These are phyloP conservation scores for Philypnodon macrostomus DNA, from an alignment of 2,797 vertebrate genomes.

Conservation along the genomic window DNA sequence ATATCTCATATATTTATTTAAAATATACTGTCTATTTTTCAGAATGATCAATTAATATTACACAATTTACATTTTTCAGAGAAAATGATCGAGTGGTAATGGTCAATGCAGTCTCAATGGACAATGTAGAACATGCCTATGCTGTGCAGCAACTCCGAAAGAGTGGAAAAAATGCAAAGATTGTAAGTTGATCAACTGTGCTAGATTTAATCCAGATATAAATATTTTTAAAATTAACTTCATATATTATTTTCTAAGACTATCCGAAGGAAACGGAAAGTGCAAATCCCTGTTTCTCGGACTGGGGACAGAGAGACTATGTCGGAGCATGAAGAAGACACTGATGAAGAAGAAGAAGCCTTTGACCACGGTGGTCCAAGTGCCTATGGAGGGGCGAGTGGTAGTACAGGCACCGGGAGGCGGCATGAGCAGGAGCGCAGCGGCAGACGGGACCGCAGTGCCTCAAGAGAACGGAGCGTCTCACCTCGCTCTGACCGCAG, in stretches of 20 bases:
- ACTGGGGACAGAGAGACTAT: conserved; percentile 88
- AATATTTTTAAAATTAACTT: background rate
- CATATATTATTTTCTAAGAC: conserved; percentile 73
- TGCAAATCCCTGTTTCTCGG: conserved; percentile 88
- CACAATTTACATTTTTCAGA: conserved; percentile 75
- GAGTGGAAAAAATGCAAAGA: conserved; percentile 98
- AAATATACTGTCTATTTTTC: conserved; percentile 23
- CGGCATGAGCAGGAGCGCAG: conserved; percentile 69
- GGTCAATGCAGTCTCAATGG: conserved; percentile 99
- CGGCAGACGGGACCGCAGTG: conserved; percentile 85
- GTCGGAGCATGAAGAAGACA: conserved; percentile 94
- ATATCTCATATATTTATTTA: no score
- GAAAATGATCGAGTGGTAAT: conserved; percentile 98
- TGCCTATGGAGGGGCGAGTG: conserved; percentile 76
- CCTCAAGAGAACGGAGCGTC: conserved; percentile 89
- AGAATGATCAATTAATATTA: no score
- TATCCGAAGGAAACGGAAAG: conserved; percentile 94
- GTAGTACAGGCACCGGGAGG: conserved; percentile 80
- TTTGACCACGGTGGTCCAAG: conserved; percentile 84
- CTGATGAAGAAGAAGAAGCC: conserved; percentile 94
- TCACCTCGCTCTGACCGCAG: conserved; percentile 91
- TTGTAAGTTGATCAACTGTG: conserved; percentile 80
- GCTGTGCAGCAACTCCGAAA: conserved; percentile 98
- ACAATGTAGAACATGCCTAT: conserved; percentile 97
- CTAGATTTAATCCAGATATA: background rate